Evolutionary conservation across 2,888 invertebrate species (phyloP).

Genomic region (Cheilosia variabilis): DNA sequence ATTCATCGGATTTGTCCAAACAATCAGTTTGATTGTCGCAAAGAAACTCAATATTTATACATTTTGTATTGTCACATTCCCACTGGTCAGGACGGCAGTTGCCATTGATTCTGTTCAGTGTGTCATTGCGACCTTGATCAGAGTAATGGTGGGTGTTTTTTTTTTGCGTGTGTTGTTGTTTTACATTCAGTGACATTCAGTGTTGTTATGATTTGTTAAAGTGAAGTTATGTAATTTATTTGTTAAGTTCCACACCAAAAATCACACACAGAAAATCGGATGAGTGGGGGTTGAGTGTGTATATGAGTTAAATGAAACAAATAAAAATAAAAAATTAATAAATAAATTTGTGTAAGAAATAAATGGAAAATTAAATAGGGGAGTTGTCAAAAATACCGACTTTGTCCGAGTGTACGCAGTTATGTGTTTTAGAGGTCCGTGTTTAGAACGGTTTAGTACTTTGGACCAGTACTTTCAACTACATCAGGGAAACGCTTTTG

Average conservation of each 20-base stretch:
- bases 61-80: slow-evolving; percentile 87
- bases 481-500: too few relatives aligned
- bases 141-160: slow-evolving; percentile 63
- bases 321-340: slow-evolving; percentile 45
- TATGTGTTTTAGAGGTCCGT: slow-evolving; percentile 51
- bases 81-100: slow-evolving; percentile 83
- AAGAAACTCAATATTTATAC: slow-evolving; percentile 85
- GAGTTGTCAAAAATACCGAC: neutral
- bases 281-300: slow-evolving; percentile 43
- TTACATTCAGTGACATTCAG: slow-evolving; percentile 59
- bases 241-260: slow-evolving; percentile 61
- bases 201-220: slow-evolving; percentile 58
- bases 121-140: slow-evolving; percentile 58
- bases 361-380: neutral
- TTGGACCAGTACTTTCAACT: too few relatives aligned
- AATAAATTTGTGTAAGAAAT: slow-evolving; percentile 17
- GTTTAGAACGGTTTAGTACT: too few relatives aligned
- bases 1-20: slow-evolving; percentile 86
- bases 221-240: slow-evolving; percentile 30
- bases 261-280: slow-evolving; percentile 56
- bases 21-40: slow-evolving; percentile 87
- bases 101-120: slow-evolving; percentile 57
- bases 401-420: slow-evolving; percentile 25
- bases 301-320: slow-evolving; percentile 64
- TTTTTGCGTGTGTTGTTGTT: slow-evolving; percentile 61